Evolutionary conservation across 1,140 invertebrate genomes (phyloP).

Genomic region (Dendroctonus valens): DNA sequence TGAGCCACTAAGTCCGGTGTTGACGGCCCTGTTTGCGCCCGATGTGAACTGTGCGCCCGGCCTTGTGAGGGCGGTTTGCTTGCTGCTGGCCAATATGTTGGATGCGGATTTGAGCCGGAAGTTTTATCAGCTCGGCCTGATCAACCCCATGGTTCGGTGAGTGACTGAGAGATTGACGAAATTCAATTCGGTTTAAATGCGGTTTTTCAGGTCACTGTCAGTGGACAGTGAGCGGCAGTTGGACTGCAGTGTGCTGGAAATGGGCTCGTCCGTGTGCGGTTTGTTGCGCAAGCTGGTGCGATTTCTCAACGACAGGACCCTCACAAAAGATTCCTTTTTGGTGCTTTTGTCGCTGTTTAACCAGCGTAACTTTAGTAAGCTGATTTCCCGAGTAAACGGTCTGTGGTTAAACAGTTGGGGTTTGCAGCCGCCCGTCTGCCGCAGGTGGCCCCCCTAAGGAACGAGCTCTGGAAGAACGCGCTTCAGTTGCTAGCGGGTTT

Average conservation of each 20-base stretch:
- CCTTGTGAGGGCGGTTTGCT: slow-evolving; percentile 51
- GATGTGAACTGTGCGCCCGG: slow-evolving; percentile 42
- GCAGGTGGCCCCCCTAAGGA: slow-evolving; percentile 50
- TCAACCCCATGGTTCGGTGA: no score
- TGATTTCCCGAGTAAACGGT: no score
- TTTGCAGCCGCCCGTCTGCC: slow-evolving; percentile 46
- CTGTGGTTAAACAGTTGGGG: no score
- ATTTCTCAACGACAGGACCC: slow-evolving; percentile 49
- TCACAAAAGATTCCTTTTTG: slow-evolving; percentile 49
- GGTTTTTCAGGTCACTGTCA: no score
- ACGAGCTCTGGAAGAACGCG: slow-evolving; percentile 48
- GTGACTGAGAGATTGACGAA: no score
- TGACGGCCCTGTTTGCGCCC: slow-evolving; percentile 5
- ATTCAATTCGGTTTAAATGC: no score
- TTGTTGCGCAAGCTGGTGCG: slow-evolving; percentile 51
- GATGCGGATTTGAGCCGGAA: slow-evolving; percentile 38
- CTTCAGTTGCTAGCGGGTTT: no score
- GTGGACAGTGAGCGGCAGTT: slow-evolving; percentile 22
- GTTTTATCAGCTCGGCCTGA: no score
- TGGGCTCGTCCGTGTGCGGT: slow-evolving; percentile 53
- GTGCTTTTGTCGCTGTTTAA: no score
- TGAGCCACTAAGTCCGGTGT: background rate
- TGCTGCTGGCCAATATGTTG: slow-evolving; percentile 53
- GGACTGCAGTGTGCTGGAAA: slow-evolving; percentile 54
- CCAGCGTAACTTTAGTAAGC: no score